phyloP scores from a whole-genome alignment of 2,113 vertebrate species.

The Ovis aries region ARS-UI_Ramb_v3.0 NC_056059.1:95968001-95968500 shows the following conservation, averaged over 20 bases:
- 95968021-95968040: no score
- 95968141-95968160: not conserved
- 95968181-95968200: not conserved
- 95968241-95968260: not conserved
- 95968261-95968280: not conserved
- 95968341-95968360: not conserved
- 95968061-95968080: no score
- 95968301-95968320: not conserved
- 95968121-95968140: no score
- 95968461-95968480: not conserved
- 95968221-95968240: not conserved
- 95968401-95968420: not conserved
- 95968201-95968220: not conserved
- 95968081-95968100: no score
- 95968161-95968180: not conserved
- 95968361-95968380: not conserved
- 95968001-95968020: no score
- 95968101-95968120: no score
- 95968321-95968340: not conserved
- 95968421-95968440: not conserved
- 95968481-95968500: not conserved
- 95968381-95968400: not conserved
- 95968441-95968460: not conserved
- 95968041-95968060: rapidly evolving
- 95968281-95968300: not conserved